These are phyloP conservation scores for Tribolium castaneum DNA, from an alignment of 1,140 invertebrate genomes.

Conservation along the genomic window DNA sequence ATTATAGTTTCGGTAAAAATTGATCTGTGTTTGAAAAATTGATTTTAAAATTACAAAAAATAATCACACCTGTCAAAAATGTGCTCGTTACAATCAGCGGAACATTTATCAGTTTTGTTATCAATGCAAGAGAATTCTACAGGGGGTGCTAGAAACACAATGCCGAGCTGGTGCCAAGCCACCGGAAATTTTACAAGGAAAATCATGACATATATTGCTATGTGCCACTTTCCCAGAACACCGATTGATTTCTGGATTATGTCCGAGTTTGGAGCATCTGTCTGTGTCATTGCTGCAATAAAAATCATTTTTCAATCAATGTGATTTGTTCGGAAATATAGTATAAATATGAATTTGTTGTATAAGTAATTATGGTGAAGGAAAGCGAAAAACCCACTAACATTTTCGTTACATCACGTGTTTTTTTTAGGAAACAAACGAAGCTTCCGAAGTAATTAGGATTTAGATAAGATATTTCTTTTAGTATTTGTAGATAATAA, in stretches of 20 bases:
- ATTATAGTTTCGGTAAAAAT: slow-evolving; percentile 78
- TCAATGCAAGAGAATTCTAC: slow-evolving; percentile 56
- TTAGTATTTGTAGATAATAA: too few relatives aligned
- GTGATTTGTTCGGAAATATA: too few relatives aligned
- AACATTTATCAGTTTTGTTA: slow-evolving; percentile 52
- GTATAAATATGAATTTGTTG: too few relatives aligned
- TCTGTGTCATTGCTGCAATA: slow-evolving; percentile 25
- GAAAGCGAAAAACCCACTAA: too few relatives aligned
- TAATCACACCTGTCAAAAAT: slow-evolving; percentile 56
- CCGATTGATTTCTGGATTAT: slow-evolving; percentile 70
- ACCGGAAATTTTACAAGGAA: slow-evolving; percentile 78
- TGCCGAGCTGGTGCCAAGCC: slow-evolving; percentile 75
- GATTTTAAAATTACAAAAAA: neutral
- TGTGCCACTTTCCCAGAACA: slow-evolving; percentile 77
- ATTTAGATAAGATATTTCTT: too few relatives aligned
- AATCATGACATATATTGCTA: slow-evolving; percentile 72
- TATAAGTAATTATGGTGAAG: too few relatives aligned
- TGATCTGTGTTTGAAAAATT: slow-evolving; percentile 45
- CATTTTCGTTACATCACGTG: too few relatives aligned
- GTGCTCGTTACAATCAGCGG: slow-evolving; percentile 51
- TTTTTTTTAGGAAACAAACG: too few relatives aligned
- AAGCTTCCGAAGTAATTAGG: too few relatives aligned
- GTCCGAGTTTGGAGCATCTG: slow-evolving; percentile 55
- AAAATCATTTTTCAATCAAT: neutral
- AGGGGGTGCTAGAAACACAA: slow-evolving; percentile 61